Evolutionary conservation across 2,113 vertebrate species (phyloP).

Genomic region (Coptodon bakossiorum): DNA sequence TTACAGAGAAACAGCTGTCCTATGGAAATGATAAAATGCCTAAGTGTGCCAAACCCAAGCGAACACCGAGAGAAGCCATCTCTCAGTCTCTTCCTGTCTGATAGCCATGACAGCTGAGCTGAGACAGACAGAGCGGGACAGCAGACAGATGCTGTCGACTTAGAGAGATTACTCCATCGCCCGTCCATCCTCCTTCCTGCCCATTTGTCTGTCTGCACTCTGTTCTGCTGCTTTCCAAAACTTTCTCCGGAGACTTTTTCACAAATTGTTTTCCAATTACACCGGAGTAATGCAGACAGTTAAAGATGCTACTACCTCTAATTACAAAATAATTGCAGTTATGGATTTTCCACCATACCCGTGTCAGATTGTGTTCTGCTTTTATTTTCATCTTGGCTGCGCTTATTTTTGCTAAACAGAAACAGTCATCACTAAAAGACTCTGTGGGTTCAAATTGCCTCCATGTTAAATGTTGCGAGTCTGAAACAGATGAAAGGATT

Average conservation of each 20-base stretch:
- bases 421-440: constrained; percentile 5
- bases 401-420: constrained; percentile 2
- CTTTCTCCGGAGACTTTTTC: neutral
- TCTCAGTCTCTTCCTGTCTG: constrained; percentile 27
- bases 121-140: constrained; percentile 39
- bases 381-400: neutral
- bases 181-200: neutral
- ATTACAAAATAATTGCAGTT: neutral
- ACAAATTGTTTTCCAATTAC: neutral
- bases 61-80: neutral
- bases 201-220: neutral
- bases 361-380: neutral
- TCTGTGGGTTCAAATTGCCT: constrained; percentile 5
- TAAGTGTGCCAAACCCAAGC: neutral
- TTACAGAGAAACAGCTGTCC: neutral
- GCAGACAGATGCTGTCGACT: constrained; percentile 34
- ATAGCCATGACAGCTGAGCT: constrained; percentile 40
- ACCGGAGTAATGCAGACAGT: neutral
- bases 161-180: neutral
- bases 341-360: neutral
- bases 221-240: neutral
- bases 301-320: neutral
- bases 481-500: constrained; percentile 14
- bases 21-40: neutral
- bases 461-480: neutral